Evolutionary conservation across 2,888 invertebrate species (phyloP).

Genomic region (Amiota minor): DNA sequence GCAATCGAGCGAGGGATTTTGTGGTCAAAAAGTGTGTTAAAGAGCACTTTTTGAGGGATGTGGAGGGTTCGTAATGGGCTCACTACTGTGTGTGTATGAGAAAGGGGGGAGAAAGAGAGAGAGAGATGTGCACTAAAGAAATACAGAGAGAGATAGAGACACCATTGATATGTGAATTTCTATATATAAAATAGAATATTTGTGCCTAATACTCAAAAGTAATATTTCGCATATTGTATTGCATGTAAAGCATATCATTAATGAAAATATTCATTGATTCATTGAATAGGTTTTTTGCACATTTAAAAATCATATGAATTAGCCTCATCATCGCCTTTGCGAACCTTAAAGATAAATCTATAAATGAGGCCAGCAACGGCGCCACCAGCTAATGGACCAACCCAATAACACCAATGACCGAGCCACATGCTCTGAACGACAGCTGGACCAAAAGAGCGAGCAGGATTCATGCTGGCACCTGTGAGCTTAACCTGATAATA

Average conservation of each 20-base stretch:
- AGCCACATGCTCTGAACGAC: slow-evolving; percentile 84
- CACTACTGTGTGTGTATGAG: too few relatives aligned
- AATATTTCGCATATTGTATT: neutral
- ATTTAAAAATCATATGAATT: slow-evolving; percentile 84
- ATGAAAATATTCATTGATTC: neutral
- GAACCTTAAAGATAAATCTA: slow-evolving; percentile 80
- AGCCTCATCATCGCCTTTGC: slow-evolving; percentile 81
- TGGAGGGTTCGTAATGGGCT: too few relatives aligned
- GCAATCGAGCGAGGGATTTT: too few relatives aligned
- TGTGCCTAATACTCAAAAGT: too few relatives aligned
- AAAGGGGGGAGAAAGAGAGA: too few relatives aligned
- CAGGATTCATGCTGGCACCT: slow-evolving; percentile 95
- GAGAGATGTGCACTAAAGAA: too few relatives aligned
- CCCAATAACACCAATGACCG: slow-evolving; percentile 93
- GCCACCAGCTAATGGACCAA: slow-evolving; percentile 87
- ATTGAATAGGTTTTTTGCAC: neutral
- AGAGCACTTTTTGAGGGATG: too few relatives aligned
- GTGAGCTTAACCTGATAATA: slow-evolving; percentile 81
- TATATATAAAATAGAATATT: too few relatives aligned
- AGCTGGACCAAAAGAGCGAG: slow-evolving; percentile 90
- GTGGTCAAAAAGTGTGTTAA: too few relatives aligned
- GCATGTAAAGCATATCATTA: slow-evolving; percentile 35
- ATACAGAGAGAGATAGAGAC: too few relatives aligned
- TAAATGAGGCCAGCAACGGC: slow-evolving; percentile 83
- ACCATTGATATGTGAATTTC: too few relatives aligned